Conservation (phyloP, 2,797 vertebrate species). For the Sylvia borin region DNA sequence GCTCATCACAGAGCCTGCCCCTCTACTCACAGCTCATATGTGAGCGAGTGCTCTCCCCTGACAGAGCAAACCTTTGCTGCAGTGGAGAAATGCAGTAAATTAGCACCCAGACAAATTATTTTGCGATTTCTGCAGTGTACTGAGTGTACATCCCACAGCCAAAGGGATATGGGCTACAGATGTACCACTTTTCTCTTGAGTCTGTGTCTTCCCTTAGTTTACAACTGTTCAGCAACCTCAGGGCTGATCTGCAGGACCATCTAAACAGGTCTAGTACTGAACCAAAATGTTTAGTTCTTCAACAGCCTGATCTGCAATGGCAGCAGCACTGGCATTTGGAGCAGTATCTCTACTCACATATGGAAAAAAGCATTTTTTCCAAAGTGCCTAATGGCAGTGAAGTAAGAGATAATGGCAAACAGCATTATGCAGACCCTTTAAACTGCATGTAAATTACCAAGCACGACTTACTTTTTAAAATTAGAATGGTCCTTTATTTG, state of each 20-base stretch:
- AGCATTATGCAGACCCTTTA: background rate
- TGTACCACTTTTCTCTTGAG: background rate
- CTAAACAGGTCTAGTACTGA: background rate
- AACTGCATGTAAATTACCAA: background rate
- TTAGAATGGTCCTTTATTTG: background rate
- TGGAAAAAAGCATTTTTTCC: background rate
- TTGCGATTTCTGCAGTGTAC: background rate
- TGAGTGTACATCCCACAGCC: background rate
- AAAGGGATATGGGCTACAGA: background rate
- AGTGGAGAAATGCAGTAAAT: background rate
- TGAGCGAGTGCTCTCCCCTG: background rate
- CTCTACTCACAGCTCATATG: background rate
- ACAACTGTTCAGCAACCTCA: background rate
- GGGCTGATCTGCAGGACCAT: background rate
- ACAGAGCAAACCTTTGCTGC: background rate
- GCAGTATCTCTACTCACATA: background rate
- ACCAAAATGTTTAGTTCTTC: background rate
- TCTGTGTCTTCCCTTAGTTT: background rate
- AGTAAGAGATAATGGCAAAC: background rate
- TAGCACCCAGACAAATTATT: background rate
- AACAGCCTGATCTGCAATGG: background rate
- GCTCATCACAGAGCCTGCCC: background rate
- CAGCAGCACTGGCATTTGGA: background rate
- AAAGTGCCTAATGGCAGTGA: background rate
- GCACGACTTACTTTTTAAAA: background rate